Conservation (phyloP, 1,140 invertebrate species). For the Megathymus violae region DNA sequence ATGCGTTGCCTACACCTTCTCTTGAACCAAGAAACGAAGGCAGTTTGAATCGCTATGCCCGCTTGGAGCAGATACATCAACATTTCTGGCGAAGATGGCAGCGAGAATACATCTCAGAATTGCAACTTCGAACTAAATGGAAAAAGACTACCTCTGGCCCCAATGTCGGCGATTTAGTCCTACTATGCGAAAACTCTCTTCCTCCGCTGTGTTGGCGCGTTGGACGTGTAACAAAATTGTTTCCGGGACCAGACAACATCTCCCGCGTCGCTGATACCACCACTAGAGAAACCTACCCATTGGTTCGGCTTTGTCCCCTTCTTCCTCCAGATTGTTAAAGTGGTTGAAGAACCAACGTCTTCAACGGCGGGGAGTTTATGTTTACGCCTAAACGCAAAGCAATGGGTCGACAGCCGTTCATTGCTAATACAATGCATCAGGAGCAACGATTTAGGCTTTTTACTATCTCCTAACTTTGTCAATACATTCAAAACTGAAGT, state of each 20-base stretch:
- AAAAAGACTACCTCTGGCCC: neutral
- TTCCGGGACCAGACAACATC: slow-evolving; percentile 42
- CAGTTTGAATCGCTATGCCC: slow-evolving; percentile 19
- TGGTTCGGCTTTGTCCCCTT: slow-evolving; percentile 33
- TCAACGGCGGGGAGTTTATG: no score
- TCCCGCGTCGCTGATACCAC: slow-evolving; percentile 45
- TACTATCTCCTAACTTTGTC: no score
- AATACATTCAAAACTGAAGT: no score
- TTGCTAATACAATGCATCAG: no score
- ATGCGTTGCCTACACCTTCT: slow-evolving; percentile 31
- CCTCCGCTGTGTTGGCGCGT: slow-evolving; percentile 48
- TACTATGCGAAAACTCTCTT: slow-evolving; percentile 24
- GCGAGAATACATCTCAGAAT: neutral
- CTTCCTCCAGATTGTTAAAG: neutral
- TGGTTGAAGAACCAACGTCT: neutral
- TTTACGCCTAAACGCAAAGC: no score
- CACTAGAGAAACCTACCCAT: slow-evolving; percentile 24
- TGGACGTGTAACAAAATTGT: slow-evolving; percentile 31
- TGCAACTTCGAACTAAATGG: neutral
- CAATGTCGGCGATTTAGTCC: slow-evolving; percentile 21
- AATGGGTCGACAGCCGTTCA: no score
- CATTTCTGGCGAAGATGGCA: neutral
- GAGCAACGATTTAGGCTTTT: no score
- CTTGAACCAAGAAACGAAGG: slow-evolving; percentile 2
- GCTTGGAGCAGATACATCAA: slow-evolving; percentile 34